Percentiles rank a stretch among this genome's conserved stretches.
These are phyloP conservation scores for Austrofundulus limnaeus DNA, from an alignment of 2,113 vertebrate genomes.

Conservation along the genomic window DNA sequence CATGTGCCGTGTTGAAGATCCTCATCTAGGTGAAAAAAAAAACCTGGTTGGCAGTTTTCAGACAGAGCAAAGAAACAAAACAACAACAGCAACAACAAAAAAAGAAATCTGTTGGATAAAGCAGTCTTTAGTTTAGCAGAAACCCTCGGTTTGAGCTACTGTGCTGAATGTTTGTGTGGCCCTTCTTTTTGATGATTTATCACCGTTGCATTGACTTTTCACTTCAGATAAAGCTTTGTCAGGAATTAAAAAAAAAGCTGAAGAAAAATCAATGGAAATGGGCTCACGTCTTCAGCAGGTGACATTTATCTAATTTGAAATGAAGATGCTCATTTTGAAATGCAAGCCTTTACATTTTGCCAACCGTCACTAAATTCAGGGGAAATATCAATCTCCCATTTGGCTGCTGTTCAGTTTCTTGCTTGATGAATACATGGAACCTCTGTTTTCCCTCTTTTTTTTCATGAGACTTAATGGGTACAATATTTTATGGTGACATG, in stretches of 20 bases:
- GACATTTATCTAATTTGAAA: conserved; percentile 48
- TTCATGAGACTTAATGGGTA: conserved; percentile 61
- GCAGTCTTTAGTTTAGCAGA: conserved; percentile 27
- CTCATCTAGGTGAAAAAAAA: conserved; percentile 58
- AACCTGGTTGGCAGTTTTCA: conserved; percentile 43
- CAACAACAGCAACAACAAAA: conserved; percentile 61
- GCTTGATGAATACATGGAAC: conserved; percentile 51
- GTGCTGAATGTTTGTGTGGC: conserved; percentile 18
- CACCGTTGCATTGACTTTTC: conserved; percentile 38
- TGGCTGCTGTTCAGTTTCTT: conserved; percentile 33
- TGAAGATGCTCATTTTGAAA: conserved; percentile 39
- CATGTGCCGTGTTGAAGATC: conserved; percentile 50
- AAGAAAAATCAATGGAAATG: conserved; percentile 32
- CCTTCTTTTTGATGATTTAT: conserved; percentile 54
- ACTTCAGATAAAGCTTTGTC: conserved; percentile 30
- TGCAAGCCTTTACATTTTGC: conserved; percentile 29
- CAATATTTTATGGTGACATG: conserved; percentile 67
- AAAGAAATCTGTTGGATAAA: conserved; percentile 32
- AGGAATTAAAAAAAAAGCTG: conserved; percentile 1
- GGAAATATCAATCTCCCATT: conserved; percentile 30
- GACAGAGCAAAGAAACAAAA: conserved; percentile 62
- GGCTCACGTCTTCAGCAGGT: conserved; percentile 24
- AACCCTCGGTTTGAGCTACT: conserved; percentile 26
- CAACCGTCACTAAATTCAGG: conserved; percentile 16
- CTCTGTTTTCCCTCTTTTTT: conserved; percentile 36